Percentiles rank a stretch among this genome's conserved stretches.
Conservation (phyloP, 2,113 vertebrate genomes). For the Pterocles gutturalis region DNA sequence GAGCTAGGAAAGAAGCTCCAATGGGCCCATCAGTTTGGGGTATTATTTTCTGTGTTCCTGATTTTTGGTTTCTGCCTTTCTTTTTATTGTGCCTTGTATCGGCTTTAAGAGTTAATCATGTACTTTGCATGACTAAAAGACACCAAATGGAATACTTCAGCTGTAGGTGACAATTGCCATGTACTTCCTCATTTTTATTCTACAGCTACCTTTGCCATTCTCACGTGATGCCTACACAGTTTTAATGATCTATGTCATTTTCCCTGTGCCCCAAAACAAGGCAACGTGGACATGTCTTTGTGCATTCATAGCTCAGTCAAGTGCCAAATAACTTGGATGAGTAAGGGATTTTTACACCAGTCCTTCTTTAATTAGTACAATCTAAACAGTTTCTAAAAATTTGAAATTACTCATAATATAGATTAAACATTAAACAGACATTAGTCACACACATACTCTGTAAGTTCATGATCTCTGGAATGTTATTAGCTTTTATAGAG, state of each 20-base stretch:
- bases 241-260: not conserved
- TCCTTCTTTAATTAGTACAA: not conserved
- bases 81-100: not conserved
- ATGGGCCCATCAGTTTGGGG: not conserved
- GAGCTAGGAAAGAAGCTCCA: not conserved
- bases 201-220: not conserved
- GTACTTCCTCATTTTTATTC: not conserved
- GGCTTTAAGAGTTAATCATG: not conserved
- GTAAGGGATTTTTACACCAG: not conserved
- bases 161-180: not conserved
- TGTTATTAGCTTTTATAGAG: not conserved
- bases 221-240: not conserved
- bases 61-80: not conserved
- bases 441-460: not conserved
- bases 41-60: not conserved
- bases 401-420: not conserved
- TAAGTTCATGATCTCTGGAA: not conserved
- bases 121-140: not conserved
- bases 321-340: not conserved
- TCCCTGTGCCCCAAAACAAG: not conserved
- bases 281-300: not conserved
- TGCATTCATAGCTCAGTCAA: not conserved
- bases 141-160: not conserved
- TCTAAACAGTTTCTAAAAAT: not conserved
- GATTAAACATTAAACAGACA: conserved; percentile 58